Evolutionary conservation across 2,113 vertebrate genomes (phyloP).

Genomic region (Rhagologus leucostigma): DNA sequence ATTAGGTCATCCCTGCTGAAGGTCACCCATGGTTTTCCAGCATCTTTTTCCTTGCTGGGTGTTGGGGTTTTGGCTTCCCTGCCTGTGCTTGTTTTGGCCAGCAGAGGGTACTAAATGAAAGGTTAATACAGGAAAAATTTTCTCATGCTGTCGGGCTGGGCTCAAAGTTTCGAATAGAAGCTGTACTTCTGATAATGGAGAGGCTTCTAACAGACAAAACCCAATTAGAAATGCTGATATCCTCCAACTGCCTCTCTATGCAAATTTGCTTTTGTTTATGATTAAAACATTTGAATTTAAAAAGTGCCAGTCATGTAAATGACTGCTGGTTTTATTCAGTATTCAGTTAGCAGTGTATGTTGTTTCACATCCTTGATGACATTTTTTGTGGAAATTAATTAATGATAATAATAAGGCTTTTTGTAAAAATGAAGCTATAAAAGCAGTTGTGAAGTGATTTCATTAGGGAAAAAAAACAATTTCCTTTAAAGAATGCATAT

Average conservation of each 20-base stretch:
- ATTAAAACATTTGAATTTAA: neutral
- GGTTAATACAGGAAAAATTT: neutral
- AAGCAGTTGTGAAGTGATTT: neutral
- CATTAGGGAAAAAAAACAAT: neutral
- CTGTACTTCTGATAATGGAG: neutral
- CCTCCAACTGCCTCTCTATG: neutral
- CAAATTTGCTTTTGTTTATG: neutral
- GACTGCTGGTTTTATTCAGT: neutral
- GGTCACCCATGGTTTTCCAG: neutral
- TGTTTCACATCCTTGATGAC: neutral
- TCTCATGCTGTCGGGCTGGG: neutral
- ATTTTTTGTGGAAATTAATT: neutral
- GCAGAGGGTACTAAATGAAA: slow-evolving; percentile 54
- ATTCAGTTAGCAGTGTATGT: neutral
- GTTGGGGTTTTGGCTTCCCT: neutral
- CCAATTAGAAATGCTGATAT: neutral
- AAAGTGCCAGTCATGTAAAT: neutral
- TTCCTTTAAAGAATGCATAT: neutral
- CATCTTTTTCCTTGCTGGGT: neutral
- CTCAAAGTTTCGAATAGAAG: neutral
- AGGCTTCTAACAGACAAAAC: neutral
- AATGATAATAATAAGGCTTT: neutral
- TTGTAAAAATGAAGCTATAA: neutral
- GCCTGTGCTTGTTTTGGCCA: neutral
- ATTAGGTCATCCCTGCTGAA: neutral